Evolutionary conservation across 2,113 vertebrate genomes (phyloP).

Genomic region (Elephantulus edwardii): DNA sequence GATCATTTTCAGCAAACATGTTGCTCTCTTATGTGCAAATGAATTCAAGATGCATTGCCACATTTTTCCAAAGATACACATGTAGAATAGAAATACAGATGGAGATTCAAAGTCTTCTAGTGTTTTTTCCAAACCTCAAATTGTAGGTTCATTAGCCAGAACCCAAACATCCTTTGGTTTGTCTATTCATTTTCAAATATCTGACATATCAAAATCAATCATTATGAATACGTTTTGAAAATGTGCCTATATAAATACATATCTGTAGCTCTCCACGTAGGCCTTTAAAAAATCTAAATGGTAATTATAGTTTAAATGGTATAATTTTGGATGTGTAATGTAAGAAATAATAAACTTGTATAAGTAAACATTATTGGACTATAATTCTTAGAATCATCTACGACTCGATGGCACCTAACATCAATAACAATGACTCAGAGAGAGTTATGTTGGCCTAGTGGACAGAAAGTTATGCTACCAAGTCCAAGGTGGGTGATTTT

Average conservation of each 20-base stretch:
- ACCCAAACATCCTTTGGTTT: not conserved
- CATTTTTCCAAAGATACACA: not conserved
- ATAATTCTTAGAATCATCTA: too few relatives aligned
- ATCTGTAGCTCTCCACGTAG: too few relatives aligned
- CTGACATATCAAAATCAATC: not conserved
- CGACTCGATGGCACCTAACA: too few relatives aligned
- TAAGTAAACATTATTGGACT: too few relatives aligned
- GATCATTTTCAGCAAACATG: not conserved
- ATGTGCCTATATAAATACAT: fast-evolving
- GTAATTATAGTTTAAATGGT: not conserved
- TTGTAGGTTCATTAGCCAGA: not conserved
- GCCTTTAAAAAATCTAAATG: not conserved
- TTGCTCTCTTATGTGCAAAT: not conserved
- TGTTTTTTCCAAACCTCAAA: not conserved
- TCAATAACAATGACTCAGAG: too few relatives aligned
- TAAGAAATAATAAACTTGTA: too few relatives aligned
- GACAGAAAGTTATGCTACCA: too few relatives aligned
- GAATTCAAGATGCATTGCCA: too few relatives aligned
- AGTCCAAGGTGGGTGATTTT: too few relatives aligned
- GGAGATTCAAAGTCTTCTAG: not conserved
- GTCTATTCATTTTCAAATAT: not conserved
- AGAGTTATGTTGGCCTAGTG: too few relatives aligned
- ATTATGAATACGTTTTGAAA: not conserved
- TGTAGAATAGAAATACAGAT: not conserved
- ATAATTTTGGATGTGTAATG: not conserved